These are phyloP conservation scores for Brienomyrus brachyistius DNA, from an alignment of 2,113 vertebrate genomes.

Conservation along the genomic window DNA sequence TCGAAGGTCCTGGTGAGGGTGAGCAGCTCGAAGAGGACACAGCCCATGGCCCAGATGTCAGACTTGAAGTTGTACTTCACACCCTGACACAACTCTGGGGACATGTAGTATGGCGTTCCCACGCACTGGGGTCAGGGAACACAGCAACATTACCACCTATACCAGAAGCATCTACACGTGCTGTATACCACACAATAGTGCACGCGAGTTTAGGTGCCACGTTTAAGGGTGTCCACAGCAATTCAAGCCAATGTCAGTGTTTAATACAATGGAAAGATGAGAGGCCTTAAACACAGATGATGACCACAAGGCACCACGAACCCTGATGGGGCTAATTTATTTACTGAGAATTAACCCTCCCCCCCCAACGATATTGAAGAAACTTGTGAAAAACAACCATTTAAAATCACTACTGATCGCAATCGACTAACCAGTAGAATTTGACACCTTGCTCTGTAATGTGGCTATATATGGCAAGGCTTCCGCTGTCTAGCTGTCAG, in stretches of 20 bases:
- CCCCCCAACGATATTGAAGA: neutral
- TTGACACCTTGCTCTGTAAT: neutral
- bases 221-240: neutral
- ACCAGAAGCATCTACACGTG: neutral
- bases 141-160: neutral
- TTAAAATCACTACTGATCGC: neutral
- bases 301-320: neutral
- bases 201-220: neutral
- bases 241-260: neutral
- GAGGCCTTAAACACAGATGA: neutral
- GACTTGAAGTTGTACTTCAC: slow-evolving; percentile 97
- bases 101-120: slow-evolving; percentile 98
- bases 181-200: neutral
- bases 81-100: slow-evolving; percentile 93
- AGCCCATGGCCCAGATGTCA: slow-evolving; percentile 97
- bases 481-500: slow-evolving; percentile 3
- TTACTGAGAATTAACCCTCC: neutral
- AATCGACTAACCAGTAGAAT: neutral
- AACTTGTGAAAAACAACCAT: neutral
- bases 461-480: slow-evolving; percentile 9
- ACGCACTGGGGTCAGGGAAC: slow-evolving; percentile 70
- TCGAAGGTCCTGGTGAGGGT: slow-evolving; percentile 94
- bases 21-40: slow-evolving; percentile 88
- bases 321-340: neutral
- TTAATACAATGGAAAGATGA: neutral